Base-by-base conservation (phyloP, 2,888 invertebrate genomes). In the Amitus sp. region DNA sequence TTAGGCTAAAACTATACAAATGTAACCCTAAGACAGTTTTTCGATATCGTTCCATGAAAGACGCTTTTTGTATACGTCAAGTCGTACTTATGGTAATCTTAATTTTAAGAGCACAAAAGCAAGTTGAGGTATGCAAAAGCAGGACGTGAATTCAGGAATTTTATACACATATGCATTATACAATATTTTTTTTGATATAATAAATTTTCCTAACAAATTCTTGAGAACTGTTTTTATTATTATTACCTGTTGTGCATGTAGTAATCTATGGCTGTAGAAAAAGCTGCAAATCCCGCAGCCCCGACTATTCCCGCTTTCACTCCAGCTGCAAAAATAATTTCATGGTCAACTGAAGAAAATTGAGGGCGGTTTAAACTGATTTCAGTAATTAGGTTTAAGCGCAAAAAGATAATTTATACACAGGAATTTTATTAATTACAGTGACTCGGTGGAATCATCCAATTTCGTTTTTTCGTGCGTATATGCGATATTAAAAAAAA, bases 241-340 rank as follows among this genome's bases (percentile, higher is more conserved):
- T 62, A 70, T 58, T 61, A 67, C 58, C 58, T 12, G 6, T 12
- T 83, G 73, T 86, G 90, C 92, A 98, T 93, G 79, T 96, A 98
- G 82, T 97, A 98, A 83, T 99, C 99, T 72, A 99, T 98, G 0
- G 89, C 90, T 46, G 97, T 94, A 18, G 98, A 98, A 84, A 99
- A 99, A 13, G 94, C 94, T 46, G 98, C 98, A 86, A 99, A 99
- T 9, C 98, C 98, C 47, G 94, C 91, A 15, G 98, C 98, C 28
- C 99, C 98, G 71, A 97, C 84, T 30, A 97, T 70, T 10, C 96
- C 97, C 20, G 98, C 96, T 83, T 93, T 95, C 12, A 98, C 82
- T 47, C 98, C 98, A 80, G 97, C 98, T 94, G 84, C 65, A 87
- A 87, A 69, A 63, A 30, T n/a, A n/a, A n/a, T n/a, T n/a, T n/a